phyloP scores from a whole-genome alignment of 1,140 invertebrate species.

The Geopemphigus sp. region DNA sequence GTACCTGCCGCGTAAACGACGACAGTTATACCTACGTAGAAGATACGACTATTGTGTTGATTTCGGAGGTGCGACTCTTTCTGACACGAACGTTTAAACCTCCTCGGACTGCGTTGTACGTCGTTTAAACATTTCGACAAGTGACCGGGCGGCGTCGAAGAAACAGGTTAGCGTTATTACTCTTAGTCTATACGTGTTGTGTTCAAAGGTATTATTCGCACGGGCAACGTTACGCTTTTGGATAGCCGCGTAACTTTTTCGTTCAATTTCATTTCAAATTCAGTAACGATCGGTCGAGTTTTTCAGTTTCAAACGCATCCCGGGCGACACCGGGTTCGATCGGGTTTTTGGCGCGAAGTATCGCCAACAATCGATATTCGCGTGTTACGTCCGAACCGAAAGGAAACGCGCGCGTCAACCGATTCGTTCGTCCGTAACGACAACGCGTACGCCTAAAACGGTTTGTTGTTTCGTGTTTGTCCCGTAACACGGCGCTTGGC shows the following conservation, averaged over 20 bases:
- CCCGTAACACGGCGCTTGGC: too few relatives aligned
- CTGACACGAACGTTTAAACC: background rate
- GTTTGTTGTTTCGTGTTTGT: too few relatives aligned
- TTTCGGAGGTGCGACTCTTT: background rate
- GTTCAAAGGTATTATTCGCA: background rate
- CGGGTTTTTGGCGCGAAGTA: too few relatives aligned
- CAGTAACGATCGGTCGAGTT: background rate
- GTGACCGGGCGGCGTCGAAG: background rate
- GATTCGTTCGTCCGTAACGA: too few relatives aligned
- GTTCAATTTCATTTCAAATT: background rate
- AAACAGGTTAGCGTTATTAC: background rate
- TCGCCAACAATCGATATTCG: too few relatives aligned
- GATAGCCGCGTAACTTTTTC: background rate
- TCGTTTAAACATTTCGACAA: background rate
- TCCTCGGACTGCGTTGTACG: too few relatives aligned
- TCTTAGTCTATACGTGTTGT: background rate
- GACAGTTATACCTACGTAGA: background rate
- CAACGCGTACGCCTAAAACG: too few relatives aligned
- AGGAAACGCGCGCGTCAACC: too few relatives aligned
- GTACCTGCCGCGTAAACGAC: background rate
- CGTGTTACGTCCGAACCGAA: too few relatives aligned
- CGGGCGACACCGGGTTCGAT: too few relatives aligned
- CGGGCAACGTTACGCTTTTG: background rate
- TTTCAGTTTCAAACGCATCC: too few relatives aligned
- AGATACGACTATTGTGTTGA: too few relatives aligned